These are phyloP conservation scores for Coranthus polyacanthus DNA, from an alignment of 2,797 vertebrate genomes.

Conservation along the genomic window DNA sequence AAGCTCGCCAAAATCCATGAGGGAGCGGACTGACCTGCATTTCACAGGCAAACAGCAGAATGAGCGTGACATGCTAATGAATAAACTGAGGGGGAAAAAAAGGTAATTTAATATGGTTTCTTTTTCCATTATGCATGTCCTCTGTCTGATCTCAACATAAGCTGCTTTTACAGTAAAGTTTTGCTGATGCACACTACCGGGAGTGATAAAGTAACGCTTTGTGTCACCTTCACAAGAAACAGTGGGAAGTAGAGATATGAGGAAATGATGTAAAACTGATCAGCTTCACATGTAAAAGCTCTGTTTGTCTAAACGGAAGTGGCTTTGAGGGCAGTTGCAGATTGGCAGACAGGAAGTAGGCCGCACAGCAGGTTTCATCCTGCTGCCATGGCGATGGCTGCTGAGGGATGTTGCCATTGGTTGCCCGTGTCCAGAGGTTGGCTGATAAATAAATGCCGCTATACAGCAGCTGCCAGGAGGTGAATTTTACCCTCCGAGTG, in stretches of 20 bases:
- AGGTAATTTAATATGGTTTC: conserved; percentile 3
- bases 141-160: neutral
- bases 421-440: conserved; percentile 43
- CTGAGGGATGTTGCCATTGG: conserved; percentile 60
- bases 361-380: conserved; percentile 67
- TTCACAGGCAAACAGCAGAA: conserved; percentile 17
- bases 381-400: conserved; percentile 73
- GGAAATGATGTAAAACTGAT: conserved; percentile 68
- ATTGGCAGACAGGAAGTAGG: conserved; percentile 86
- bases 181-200: neutral
- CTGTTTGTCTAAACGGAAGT: conserved; percentile 83
- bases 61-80: conserved; percentile 6
- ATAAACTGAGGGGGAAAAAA: conserved; percentile 6
- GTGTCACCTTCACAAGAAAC: conserved; percentile 48
- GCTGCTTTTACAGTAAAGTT: neutral
- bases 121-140: neutral
- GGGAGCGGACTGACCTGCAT: conserved; percentile 28
- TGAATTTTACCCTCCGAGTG: neutral
- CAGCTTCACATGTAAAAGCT: conserved; percentile 44
- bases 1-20: conserved; percentile 14
- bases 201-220: conserved; percentile 1
- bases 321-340: conserved; percentile 83
- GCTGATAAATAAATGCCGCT: conserved; percentile 39
- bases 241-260: conserved; percentile 38
- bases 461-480: neutral